Evolutionary conservation across 2,888 invertebrate genomes (phyloP).

Genomic region (Drosophila ustulata): DNA sequence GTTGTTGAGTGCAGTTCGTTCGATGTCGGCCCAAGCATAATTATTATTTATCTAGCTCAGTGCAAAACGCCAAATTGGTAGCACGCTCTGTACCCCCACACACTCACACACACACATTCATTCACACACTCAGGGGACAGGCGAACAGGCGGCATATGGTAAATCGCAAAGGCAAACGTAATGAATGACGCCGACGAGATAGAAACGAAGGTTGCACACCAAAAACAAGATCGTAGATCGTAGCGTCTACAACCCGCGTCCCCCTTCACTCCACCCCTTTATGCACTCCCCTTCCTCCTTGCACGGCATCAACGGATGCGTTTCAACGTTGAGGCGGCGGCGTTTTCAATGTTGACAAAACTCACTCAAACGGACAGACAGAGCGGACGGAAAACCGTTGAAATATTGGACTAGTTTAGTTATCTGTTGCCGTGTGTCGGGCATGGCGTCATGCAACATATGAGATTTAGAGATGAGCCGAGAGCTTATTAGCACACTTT

Average conservation of each 20-base stretch:
- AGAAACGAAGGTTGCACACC: constrained; percentile 72
- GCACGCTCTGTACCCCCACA: constrained; percentile 73
- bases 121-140: constrained; percentile 6
- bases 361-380: constrained; percentile 61
- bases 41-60: constrained; percentile 76
- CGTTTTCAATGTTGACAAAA: constrained; percentile 77
- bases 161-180: constrained; percentile 78
- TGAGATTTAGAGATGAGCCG: constrained; percentile 59
- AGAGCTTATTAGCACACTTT: constrained; percentile 33
- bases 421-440: constrained; percentile 62
- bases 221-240: constrained; percentile 67
- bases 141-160: constrained; percentile 58
- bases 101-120: constrained; percentile 8
- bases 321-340: constrained; percentile 70
- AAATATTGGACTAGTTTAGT: constrained; percentile 66
- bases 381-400: constrained; percentile 35
- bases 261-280: background rate
- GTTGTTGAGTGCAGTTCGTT: constrained; percentile 44
- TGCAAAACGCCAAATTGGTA: constrained; percentile 73
- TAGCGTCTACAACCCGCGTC: constrained; percentile 12
- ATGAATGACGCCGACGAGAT: constrained; percentile 72
- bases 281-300: constrained; percentile 1
- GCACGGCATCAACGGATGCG: constrained; percentile 68
- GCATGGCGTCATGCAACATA: constrained; percentile 59
- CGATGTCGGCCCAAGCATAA: constrained; percentile 70